These are phyloP conservation scores for Globodera ellingtonae DNA, from an alignment of 1,140 invertebrate genomes.

Conservation along the genomic window DNA sequence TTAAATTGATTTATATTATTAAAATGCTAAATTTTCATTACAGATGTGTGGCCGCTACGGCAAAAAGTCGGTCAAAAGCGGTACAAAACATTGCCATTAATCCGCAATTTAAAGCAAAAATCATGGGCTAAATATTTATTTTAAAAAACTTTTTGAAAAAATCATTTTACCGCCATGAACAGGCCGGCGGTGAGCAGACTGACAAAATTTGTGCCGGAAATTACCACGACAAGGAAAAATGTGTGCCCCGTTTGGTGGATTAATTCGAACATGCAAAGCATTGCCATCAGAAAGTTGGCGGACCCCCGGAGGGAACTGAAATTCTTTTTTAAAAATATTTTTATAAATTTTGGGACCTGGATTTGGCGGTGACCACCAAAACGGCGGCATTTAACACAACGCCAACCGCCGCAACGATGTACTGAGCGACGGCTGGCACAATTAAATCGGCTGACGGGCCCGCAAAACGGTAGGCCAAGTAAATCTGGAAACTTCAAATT, in stretches of 20 bases:
- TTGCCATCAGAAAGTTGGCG: constrained; percentile 14
- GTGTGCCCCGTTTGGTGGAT: constrained; percentile 16
- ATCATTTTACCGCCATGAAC: background rate
- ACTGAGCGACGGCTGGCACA: background rate
- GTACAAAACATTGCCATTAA: background rate
- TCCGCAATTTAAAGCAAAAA: background rate
- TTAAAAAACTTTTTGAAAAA: background rate
- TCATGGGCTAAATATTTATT: background rate
- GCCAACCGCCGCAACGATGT: background rate
- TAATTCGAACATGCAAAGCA: constrained; percentile 17
- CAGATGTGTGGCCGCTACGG: background rate
- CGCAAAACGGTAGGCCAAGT: background rate
- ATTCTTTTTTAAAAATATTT: background rate
- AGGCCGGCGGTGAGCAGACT: constrained; percentile 7
- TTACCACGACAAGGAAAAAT: constrained; percentile 14
- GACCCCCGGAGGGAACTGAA: constrained; percentile 15
- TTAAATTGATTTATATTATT: background rate
- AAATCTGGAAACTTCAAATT: constrained; percentile 1
- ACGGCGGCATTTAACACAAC: constrained; percentile 7
- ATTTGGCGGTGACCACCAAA: background rate
- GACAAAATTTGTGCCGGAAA: constrained; percentile 23
- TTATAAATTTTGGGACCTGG: background rate
- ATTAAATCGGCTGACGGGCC: constrained; percentile 2
- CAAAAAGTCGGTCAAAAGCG: background rate
- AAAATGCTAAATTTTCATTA: background rate